Evolutionary conservation across 2,888 invertebrate genomes (phyloP).

Genomic region (Coremacera marginata): DNA sequence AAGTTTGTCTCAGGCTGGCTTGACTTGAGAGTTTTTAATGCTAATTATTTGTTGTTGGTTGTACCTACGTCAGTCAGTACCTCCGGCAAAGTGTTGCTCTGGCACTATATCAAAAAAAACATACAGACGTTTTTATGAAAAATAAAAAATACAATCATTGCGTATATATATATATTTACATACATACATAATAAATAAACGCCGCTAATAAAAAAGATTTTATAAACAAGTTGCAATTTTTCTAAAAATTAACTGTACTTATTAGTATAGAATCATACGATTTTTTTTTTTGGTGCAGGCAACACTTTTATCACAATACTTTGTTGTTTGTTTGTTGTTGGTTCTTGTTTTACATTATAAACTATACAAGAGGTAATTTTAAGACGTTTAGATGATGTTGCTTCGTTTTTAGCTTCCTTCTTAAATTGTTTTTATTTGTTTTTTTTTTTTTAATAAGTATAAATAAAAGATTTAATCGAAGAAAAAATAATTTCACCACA

Average conservation of each 20-base stretch:
- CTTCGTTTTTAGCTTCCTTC: not conserved
- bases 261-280: not conserved
- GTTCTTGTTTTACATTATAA: constrained; percentile 33
- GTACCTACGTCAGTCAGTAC: constrained; percentile 18
- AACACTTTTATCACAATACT: constrained; percentile 44
- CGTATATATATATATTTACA: not conserved
- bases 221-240: not conserved
- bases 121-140: not conserved
- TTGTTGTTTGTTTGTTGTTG: constrained; percentile 40
- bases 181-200: not conserved
- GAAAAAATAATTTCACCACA: too few species aligned
- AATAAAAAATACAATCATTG: not conserved
- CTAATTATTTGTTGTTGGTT: constrained; percentile 10
- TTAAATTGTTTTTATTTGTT: not conserved
- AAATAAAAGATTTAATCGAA: too few species aligned
- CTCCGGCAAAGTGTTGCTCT: constrained; percentile 30
- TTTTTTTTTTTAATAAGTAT: not conserved
- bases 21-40: constrained; percentile 8
- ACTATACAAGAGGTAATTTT: constrained; percentile 31
- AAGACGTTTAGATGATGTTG: constrained; percentile 8
- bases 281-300: constrained; percentile 4
- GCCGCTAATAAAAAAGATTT: not conserved
- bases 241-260: not conserved
- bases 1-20: not conserved
- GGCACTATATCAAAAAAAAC: not conserved